Base-by-base conservation (phyloP, 2,797 vertebrate species). In the Dendrocincla tyrannina region DNA sequence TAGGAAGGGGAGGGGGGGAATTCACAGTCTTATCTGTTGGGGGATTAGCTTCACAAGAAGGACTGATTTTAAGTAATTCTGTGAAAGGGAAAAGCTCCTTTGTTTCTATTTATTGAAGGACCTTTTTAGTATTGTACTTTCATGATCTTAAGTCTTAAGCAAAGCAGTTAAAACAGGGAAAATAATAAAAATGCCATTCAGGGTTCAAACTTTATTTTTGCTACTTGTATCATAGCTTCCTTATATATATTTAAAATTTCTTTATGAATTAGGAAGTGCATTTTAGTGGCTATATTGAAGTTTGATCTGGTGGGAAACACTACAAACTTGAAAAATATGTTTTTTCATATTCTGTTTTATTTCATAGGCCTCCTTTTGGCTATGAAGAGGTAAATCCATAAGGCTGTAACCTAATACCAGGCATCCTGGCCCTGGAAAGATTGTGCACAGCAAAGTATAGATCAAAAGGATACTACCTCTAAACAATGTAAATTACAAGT, bases 1-100 rank as follows among this genome's bases (percentile, higher is more conserved):
- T 89, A 89, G 94, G 82, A 87, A 92, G 49, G 72, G 92, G 63
- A 80, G 87, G 92, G 93, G 93, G 93, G 79, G 85, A 96, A 96
- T 97, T 97, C 96, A 93, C 91, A 97, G 96, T 94, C 93, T 97
- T 98, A 97, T 97, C 97, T 97, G 93, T 95, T 42, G 5, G 94
- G 91, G 95, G 97, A 98, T 98, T 98, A 97, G 95, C 97, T 97
- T 97, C 95, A 93, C 88, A 97, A 97, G 96, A 97, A 98, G 95
- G 93, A 83, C 95, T 97, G 96, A 93, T 97, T 98, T 98, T 96
- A 95, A 86, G 74, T 95, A 95, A 97, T 97, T 97, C 96, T 67
- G 86, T 91, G 72, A 85, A 94, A 97, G 80, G 96, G 96, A 97
- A 96, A 96, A 95, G 86, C 91, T 97, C 96, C 96, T 97, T 98